Conservation (phyloP, 2,888 invertebrate species). For the Acronicta leporina region DNA sequence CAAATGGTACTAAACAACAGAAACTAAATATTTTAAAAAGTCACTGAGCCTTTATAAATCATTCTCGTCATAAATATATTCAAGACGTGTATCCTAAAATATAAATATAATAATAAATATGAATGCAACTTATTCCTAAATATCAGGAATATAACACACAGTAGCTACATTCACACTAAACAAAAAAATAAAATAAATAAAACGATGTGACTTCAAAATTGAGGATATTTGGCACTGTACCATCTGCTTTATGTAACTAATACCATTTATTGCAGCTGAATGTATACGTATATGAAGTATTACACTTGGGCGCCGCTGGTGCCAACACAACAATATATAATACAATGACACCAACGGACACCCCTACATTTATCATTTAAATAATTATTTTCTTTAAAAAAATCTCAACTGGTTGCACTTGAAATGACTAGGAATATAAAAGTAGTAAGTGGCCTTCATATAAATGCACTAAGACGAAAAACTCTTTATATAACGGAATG, state of each 20-base stretch:
- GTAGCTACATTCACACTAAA: conserved; percentile 88
- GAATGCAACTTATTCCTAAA: conserved; percentile 89
- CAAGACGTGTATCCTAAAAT: conserved; percentile 81
- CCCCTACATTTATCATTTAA: conserved; percentile 71
- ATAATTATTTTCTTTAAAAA: conserved; percentile 80
- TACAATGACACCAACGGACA: conserved; percentile 72
- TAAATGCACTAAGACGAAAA: conserved; percentile 80
- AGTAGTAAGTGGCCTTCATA: conserved; percentile 85
- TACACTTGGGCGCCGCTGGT: conserved; percentile 57
- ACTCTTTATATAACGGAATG: conserved; percentile 82
- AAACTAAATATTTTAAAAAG: conserved; percentile 71
- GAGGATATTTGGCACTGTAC: conserved; percentile 89
- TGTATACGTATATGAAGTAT: conserved; percentile 60
- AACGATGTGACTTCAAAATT: conserved; percentile 83
- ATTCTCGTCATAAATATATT: conserved; percentile 79
- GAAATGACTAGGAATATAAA: conserved; percentile 88
- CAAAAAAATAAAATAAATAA: conserved; percentile 79
- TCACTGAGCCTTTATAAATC: conserved; percentile 86
- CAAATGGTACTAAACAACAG: conserved; percentile 70
- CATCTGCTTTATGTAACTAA: conserved; percentile 75
- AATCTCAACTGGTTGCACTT: conserved; percentile 88
- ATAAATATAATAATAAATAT: conserved; percentile 87
- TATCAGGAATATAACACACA: conserved; percentile 88
- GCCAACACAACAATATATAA: conserved; percentile 80
- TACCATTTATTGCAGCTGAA: conserved; percentile 74